Percentiles rank a stretch among this genome's conserved stretches.
These are phyloP conservation scores for Siderastrea siderea DNA, from an alignment of 92 coral and sea anemone genomes.

Conservation along the genomic window DNA sequence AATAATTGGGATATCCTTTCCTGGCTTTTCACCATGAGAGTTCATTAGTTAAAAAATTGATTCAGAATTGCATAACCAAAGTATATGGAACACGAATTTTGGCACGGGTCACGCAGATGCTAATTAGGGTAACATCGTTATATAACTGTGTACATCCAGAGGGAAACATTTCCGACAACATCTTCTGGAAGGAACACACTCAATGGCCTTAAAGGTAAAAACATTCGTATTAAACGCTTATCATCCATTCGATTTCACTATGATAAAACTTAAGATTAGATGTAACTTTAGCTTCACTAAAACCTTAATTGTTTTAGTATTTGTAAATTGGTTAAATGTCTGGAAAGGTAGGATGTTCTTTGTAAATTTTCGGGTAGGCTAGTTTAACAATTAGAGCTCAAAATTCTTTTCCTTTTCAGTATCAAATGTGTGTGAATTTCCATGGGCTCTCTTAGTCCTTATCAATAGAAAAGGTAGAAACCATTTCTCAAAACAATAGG, in stretches of 20 bases:
- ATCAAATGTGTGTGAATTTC: too few relatives aligned
- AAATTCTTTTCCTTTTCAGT: too few relatives aligned
- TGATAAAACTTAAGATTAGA: background rate
- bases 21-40: background rate
- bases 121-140: background rate
- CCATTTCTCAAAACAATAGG: too few relatives aligned
- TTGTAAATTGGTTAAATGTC: too few relatives aligned
- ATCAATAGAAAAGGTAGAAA: too few relatives aligned
- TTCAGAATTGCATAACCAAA: conserved; percentile 1
- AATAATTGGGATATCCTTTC: background rate
- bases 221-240: background rate
- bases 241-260: background rate
- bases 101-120: conserved; percentile 10
- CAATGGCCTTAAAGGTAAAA: background rate
- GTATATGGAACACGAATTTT: background rate
- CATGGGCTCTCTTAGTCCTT: too few relatives aligned
- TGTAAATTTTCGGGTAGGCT: too few relatives aligned
- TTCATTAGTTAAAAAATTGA: background rate
- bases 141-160: background rate
- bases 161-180: background rate
- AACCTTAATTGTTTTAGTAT: too few relatives aligned
- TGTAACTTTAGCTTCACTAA: background rate
- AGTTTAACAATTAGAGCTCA: too few relatives aligned
- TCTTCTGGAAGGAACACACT: background rate
- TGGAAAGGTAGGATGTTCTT: background rate